These are phyloP conservation scores for Indri indri DNA, from an alignment of 2,113 vertebrate genomes.

Conservation along the genomic window DNA sequence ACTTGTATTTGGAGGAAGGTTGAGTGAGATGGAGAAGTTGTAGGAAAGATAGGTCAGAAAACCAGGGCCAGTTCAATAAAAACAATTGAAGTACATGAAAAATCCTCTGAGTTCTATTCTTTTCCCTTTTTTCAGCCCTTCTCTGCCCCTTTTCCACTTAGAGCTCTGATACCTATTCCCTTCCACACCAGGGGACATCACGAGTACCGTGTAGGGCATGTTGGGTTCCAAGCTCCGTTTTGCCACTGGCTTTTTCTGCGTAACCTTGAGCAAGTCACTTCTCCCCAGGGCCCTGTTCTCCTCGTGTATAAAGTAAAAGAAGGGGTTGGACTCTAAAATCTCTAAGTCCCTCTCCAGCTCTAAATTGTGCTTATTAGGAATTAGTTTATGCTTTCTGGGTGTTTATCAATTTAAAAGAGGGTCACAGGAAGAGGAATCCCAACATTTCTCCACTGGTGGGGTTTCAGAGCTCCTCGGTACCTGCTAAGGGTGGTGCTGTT, in stretches of 20 bases:
- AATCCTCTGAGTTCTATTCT: neutral
- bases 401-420: neutral
- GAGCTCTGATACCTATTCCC: neutral
- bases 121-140: neutral
- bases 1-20: neutral
- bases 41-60: neutral
- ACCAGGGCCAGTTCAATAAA: neutral
- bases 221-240: neutral
- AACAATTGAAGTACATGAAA: neutral
- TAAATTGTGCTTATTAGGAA: conserved; percentile 10
- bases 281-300: neutral
- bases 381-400: conserved; percentile 30
- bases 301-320: neutral
- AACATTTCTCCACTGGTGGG: neutral
- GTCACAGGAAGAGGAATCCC: neutral
- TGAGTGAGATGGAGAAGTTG: neutral
- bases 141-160: neutral
- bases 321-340: neutral
- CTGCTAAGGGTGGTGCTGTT: neutral
- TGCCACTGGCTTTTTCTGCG: neutral
- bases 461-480: neutral
- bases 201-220: neutral
- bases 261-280: neutral
- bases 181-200: neutral
- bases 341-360: neutral